Evolutionary conservation across 2,888 invertebrate genomes (phyloP).

Genomic region (Keiferia lycopersicella): DNA sequence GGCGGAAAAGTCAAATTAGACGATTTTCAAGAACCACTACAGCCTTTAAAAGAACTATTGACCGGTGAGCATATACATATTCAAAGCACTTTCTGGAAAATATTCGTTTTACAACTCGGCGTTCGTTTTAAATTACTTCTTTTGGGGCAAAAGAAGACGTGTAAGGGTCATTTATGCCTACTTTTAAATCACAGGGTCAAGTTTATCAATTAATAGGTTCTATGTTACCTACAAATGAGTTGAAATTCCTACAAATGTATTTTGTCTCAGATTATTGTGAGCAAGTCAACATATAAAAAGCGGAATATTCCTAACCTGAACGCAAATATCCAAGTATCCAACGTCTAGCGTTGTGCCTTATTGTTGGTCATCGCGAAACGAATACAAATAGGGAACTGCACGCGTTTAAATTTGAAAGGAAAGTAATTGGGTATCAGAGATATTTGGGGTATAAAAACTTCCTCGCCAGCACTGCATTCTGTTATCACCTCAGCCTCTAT

Average conservation of each 20-base stretch:
- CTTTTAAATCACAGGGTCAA: conserved; percentile 38
- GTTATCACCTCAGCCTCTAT: conserved; percentile 26
- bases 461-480: conserved; percentile 3
- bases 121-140: conserved; percentile 38
- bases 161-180: conserved; percentile 38
- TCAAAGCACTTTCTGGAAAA: conserved; percentile 36
- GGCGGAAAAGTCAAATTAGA: conserved; percentile 29
- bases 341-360: conserved; percentile 14
- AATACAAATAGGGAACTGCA: neutral
- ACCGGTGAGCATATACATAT: conserved; percentile 28
- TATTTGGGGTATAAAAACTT: too few species aligned
- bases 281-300: conserved; percentile 31
- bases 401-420: conserved; percentile 13
- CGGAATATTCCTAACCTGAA: conserved; percentile 32
- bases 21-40: conserved; percentile 29
- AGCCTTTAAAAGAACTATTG: conserved; percentile 29
- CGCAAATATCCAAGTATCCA: conserved; percentile 13
- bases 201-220: conserved; percentile 37
- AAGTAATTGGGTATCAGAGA: conserved; percentile 22
- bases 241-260: conserved; percentile 39
- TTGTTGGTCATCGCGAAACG: conserved; percentile 11
- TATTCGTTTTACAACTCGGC: conserved; percentile 34
- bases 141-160: too few species aligned
- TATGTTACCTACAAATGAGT: conserved; percentile 30
- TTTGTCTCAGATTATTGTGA: conserved; percentile 36